phyloP scores from a whole-genome alignment of 2,113 vertebrate species.

The Oreochromis spilurus region DNA sequence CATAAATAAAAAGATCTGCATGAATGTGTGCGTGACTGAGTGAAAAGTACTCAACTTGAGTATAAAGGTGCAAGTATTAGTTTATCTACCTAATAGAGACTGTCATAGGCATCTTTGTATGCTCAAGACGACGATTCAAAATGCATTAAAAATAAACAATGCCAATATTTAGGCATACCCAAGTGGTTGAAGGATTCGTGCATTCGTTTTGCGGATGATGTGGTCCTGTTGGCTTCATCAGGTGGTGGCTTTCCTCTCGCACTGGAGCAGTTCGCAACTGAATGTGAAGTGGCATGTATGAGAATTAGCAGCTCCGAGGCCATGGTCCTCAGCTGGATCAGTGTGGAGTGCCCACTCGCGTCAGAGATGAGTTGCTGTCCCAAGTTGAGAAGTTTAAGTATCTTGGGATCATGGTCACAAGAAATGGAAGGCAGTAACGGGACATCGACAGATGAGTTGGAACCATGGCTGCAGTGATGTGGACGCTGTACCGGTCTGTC shows the following conservation, averaged over 20 bases:
- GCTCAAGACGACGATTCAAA: background rate
- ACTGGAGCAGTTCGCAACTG: background rate
- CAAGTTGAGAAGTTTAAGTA: background rate
- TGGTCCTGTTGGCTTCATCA: background rate
- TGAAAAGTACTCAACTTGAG: background rate
- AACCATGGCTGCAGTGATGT: background rate
- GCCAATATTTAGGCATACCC: background rate
- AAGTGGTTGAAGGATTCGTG: background rate
- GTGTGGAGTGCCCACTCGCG: fast-evolving
- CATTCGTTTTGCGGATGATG: background rate
- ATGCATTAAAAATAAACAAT: background rate
- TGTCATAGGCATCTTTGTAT: background rate
- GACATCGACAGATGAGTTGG: background rate
- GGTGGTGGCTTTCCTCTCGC: background rate
- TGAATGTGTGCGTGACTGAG: background rate
- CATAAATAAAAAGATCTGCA: background rate
- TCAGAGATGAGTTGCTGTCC: background rate
- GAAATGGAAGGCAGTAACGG: background rate
- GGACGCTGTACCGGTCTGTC: background rate
- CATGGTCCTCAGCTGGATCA: background rate
- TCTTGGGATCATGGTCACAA: background rate
- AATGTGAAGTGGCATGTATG: background rate
- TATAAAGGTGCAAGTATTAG: background rate
- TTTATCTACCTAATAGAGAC: background rate
- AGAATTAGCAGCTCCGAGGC: background rate